phyloP scores from a whole-genome alignment of 2,888 invertebrate species.

The Nephrotoma appendiculata region DNA sequence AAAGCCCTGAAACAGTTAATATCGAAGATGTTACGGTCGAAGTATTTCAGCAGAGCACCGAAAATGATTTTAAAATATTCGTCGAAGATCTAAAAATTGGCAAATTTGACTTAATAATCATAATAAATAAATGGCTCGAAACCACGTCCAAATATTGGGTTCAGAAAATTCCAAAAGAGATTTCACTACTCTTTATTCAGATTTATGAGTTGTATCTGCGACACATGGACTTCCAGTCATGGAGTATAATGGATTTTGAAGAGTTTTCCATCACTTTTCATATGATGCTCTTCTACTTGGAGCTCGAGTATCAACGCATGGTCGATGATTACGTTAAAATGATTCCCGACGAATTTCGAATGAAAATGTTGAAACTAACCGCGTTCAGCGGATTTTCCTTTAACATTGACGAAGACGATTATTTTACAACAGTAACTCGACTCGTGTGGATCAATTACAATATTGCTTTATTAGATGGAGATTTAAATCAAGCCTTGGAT shows the following conservation, averaged over 20 bases:
- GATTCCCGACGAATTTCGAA: not conserved
- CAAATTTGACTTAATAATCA: constrained; percentile 18
- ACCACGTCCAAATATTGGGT: constrained; percentile 19
- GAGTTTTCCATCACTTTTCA: constrained; percentile 19
- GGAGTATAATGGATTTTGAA: constrained; percentile 19
- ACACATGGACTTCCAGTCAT: constrained; percentile 18
- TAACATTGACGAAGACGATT: constrained; percentile 23
- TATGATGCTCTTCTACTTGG: constrained; percentile 20
- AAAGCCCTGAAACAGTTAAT: constrained; percentile 3
- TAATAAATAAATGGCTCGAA: constrained; percentile 21
- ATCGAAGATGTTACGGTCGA: constrained; percentile 12
- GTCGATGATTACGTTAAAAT: not conserved
- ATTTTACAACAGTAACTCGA: constrained; percentile 34
- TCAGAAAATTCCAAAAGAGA: constrained; percentile 16
- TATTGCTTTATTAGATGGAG: constrained; percentile 36
- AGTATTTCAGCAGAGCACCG: constrained; percentile 17
- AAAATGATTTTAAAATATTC: constrained; percentile 17
- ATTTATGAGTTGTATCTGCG: constrained; percentile 20
- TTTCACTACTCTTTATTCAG: constrained; percentile 17
- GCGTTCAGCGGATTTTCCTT: not conserved
- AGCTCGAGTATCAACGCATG: constrained; percentile 15
- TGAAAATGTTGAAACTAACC: not conserved
- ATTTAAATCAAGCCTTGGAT: constrained; percentile 36
- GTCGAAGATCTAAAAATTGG: constrained; percentile 15
- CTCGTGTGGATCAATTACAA: constrained; percentile 41